phyloP scores from a whole-genome alignment of 2,797 vertebrate genomes.

The Philypnodon macrostomus region DNA sequence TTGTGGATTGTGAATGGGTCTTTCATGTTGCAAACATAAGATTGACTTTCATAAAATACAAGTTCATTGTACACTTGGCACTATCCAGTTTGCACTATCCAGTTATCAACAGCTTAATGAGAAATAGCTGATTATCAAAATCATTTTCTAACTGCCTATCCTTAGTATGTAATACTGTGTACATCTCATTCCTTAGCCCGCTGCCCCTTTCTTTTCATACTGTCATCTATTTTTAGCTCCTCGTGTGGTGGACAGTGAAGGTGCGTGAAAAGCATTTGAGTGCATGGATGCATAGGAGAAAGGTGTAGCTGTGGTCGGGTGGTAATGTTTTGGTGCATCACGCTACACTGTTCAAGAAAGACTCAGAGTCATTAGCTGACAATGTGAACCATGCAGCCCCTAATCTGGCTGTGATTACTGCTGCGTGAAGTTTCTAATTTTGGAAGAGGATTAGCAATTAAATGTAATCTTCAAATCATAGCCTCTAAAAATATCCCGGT shows the following conservation, averaged over 20 bases:
- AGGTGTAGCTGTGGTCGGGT: slow-evolving; percentile 46
- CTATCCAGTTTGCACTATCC: too few species aligned
- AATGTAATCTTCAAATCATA: slow-evolving; percentile 46
- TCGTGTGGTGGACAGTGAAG: slow-evolving; percentile 66
- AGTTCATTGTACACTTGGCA: too few species aligned
- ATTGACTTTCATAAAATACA: too few species aligned
- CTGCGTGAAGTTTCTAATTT: slow-evolving; percentile 41
- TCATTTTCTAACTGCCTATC: background rate
- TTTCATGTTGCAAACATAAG: too few species aligned
- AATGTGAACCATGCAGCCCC: slow-evolving; percentile 26
- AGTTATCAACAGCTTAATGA: too few species aligned
- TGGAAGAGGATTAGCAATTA: slow-evolving; percentile 37
- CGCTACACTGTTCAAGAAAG: slow-evolving; percentile 51
- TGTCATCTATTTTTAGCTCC: slow-evolving; percentile 77
- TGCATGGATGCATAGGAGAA: slow-evolving; percentile 56
- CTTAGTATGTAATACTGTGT: background rate
- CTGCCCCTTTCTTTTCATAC: slow-evolving; percentile 32
- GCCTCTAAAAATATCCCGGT: slow-evolving; percentile 37
- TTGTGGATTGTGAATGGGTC: too few species aligned
- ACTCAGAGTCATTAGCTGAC: slow-evolving; percentile 38
- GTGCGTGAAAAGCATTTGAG: slow-evolving; percentile 70
- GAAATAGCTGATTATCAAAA: too few species aligned
- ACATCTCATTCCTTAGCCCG: slow-evolving; percentile 30
- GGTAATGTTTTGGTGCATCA: slow-evolving; percentile 51
- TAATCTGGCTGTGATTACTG: slow-evolving; percentile 38